Base-by-base conservation (phyloP, 1,140 invertebrate genomes). In the Drosophila parvula region DNA sequence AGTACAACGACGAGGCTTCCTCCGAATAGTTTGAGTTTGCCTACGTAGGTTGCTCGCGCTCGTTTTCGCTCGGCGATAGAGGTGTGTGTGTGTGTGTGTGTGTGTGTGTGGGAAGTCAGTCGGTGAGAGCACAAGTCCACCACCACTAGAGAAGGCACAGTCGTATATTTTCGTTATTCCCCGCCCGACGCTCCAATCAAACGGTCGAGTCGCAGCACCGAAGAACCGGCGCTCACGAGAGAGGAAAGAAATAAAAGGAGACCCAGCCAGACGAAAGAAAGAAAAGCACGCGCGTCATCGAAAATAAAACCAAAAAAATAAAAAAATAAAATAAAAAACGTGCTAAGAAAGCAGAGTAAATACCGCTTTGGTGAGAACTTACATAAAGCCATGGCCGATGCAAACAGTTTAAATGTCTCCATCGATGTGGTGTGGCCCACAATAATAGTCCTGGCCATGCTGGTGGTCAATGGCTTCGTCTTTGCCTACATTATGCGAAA, bases 201-300 rank as follows among this genome's bases (percentile, higher is more conserved):
- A 30, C 79, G 78, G 84, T 74, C 70, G 59, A 32, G 40, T 43
- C 16, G 22, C 58, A 38, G 14, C 38, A 44, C 10, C 22, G 36
- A 41, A 22, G 22, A 22, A 22, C 22, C 36, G 34, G 34, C 28
- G 43, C 28, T 28, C 22, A 22, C 40, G 8, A 41, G 30, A 22
- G 62, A 45, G 65, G 27, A 75, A 71, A 65, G 51, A 79, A 70
- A 86, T 85, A 76, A 79, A 84, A 90, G 85, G 85, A 89, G 57
- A 69, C 27, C 36, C 88, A 36, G 43, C 18, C 41, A 22, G 36
- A 5, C 41, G 34, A 56, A 40, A 59, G 16, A 30, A 16, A 30
- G 22, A 77, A 60, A 88, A 86, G 83, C 79, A 88, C 83, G 68
- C 83, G 83, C 84, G 70, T 79, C 71, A 83, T 74, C 63, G 55